These are phyloP conservation scores for Sandelia bainsii DNA, from an alignment of 2,797 vertebrate genomes.

Conservation along the genomic window DNA sequence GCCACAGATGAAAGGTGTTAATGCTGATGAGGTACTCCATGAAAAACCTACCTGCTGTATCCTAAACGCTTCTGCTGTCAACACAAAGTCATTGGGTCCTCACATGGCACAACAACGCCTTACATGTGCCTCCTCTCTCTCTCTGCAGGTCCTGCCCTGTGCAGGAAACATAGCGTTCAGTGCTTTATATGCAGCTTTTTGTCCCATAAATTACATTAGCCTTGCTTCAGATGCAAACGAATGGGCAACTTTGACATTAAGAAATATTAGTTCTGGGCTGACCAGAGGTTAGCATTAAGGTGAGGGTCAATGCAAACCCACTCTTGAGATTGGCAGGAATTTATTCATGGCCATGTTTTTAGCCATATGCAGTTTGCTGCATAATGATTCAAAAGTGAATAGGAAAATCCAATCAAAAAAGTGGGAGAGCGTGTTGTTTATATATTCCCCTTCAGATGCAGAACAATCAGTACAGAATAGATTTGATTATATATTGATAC, in stretches of 20 bases:
- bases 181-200: conserved; percentile 14
- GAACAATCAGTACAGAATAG: background rate
- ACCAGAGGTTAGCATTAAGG: conserved; percentile 14
- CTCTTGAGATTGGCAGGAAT: conserved; percentile 53
- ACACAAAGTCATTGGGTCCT: conserved; percentile 76
- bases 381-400: background rate
- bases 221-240: conserved; percentile 42
- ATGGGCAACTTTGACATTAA: conserved; percentile 26
- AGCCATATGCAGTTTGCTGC: conserved; percentile 4
- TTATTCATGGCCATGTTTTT: conserved; percentile 31
- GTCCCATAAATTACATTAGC: conserved; percentile 35
- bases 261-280: conserved; percentile 47
- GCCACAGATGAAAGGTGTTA: conserved; percentile 64
- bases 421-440: background rate
- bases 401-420: conserved; percentile 8
- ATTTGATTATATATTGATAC: background rate
- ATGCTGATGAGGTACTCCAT: conserved; percentile 51
- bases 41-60: conserved; percentile 68
- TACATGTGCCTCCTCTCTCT: conserved; percentile 20
- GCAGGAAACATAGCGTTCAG: conserved; percentile 43
- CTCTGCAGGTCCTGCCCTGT: conserved; percentile 26
- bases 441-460: conserved; percentile 5
- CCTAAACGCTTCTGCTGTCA: conserved; percentile 69
- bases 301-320: conserved; percentile 58
- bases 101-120: conserved; percentile 51